phyloP scores from a whole-genome alignment of 2,888 invertebrate species.

The Torymus auratus region DNA sequence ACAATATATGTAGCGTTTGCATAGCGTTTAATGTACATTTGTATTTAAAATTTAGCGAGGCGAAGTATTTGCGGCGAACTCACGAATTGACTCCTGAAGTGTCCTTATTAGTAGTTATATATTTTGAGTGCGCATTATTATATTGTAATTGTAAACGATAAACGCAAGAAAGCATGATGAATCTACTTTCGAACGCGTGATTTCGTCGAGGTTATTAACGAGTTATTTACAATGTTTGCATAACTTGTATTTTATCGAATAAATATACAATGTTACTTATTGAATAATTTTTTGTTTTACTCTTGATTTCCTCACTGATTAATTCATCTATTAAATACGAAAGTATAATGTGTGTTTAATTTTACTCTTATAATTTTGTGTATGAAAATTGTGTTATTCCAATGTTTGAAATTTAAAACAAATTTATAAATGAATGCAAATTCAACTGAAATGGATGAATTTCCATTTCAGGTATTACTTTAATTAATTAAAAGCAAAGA shows the following conservation, averaged over 20 bases:
- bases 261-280: conserved; percentile 51
- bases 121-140: conserved; percentile 38
- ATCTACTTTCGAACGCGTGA: conserved; percentile 25
- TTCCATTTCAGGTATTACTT: too few relatives aligned
- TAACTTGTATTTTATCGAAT: conserved; percentile 53
- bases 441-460: too few relatives aligned
- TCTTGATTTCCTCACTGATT: background rate
- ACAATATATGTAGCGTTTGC: conserved; percentile 20
- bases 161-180: conserved; percentile 27
- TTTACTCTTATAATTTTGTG: background rate
- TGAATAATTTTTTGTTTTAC: background rate
- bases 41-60: conserved; percentile 26
- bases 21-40: conserved; percentile 44
- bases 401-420: too few relatives aligned
- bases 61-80: conserved; percentile 15
- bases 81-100: conserved; percentile 7
- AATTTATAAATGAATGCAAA: too few relatives aligned
- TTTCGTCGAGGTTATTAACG: conserved; percentile 54
- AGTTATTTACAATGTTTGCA: conserved; percentile 48
- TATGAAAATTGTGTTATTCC: too few relatives aligned
- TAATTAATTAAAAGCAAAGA: too few relatives aligned
- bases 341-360: too few relatives aligned
- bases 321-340: background rate
- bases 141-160: conserved; percentile 19
- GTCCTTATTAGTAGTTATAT: conserved; percentile 19